Percentiles rank a stretch among this genome's conserved stretches.
These are phyloP conservation scores for Aelia acuminata DNA, from an alignment of 2,888 invertebrate genomes.

Conservation along the genomic window DNA sequence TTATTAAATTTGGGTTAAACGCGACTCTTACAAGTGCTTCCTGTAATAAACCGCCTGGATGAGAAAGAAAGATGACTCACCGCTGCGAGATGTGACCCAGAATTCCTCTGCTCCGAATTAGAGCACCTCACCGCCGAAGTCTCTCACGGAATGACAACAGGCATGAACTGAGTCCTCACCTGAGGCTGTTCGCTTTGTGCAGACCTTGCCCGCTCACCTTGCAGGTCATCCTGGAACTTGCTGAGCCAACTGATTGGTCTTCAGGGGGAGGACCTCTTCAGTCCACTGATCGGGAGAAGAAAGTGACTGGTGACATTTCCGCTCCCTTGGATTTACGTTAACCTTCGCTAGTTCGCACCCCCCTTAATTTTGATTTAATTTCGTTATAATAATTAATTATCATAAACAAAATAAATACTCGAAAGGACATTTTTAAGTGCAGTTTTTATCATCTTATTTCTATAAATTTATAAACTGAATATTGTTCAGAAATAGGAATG, in stretches of 20 bases:
- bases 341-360: neutral
- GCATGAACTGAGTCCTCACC: neutral
- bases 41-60: neutral
- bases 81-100: neutral
- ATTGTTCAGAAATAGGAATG: too few relatives aligned
- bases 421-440: too few relatives aligned
- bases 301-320: neutral
- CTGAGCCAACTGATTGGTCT: neutral
- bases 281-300: neutral
- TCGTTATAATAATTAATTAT: too few relatives aligned
- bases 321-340: neutral
- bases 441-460: too few relatives aligned
- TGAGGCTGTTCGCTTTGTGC: neutral
- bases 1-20: neutral
- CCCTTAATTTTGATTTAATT: neutral
- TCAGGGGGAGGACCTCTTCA: neutral
- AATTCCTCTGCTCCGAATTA: neutral
- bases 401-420: too few relatives aligned
- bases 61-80: neutral
- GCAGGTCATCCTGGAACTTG: conserved; percentile 2
- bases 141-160: neutral
- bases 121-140: neutral
- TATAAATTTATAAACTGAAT: too few relatives aligned
- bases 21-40: neutral
- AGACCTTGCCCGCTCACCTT: conserved; percentile 23